Evolutionary conservation across 2,113 vertebrate species (phyloP).

Genomic region (Stegastes partitus): DNA sequence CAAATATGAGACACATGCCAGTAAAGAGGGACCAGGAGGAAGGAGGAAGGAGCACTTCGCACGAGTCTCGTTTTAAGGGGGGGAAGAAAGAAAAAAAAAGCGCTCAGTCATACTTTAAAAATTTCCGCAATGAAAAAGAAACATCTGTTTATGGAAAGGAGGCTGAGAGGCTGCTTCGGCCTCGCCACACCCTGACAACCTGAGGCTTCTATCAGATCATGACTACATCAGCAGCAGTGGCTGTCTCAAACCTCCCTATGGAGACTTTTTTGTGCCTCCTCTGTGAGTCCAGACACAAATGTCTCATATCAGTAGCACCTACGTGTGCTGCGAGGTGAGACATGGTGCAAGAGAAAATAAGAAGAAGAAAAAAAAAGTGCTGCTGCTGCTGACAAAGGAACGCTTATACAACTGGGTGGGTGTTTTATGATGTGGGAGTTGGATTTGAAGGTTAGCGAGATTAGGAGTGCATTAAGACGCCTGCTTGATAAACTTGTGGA

Average conservation of each 20-base stretch:
- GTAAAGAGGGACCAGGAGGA: neutral
- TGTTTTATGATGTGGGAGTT: conserved; percentile 52
- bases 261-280: conserved; percentile 8
- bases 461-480: conserved; percentile 30
- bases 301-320: conserved; percentile 61
- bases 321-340: conserved; percentile 42
- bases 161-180: conserved; percentile 35
- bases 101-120: conserved; percentile 49
- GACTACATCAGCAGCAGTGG: neutral
- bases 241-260: neutral
- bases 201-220: neutral
- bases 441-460: conserved; percentile 44
- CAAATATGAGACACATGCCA: conserved; percentile 63
- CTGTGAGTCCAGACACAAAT: conserved; percentile 35
- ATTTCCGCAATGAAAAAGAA: conserved; percentile 54
- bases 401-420: conserved; percentile 40
- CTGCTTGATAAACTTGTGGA: neutral
- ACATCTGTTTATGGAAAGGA: conserved; percentile 60
- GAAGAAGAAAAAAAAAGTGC: neutral
- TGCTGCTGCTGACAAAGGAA: conserved; percentile 54
- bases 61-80: conserved; percentile 32
- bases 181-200: neutral
- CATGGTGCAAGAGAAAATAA: conserved; percentile 17
- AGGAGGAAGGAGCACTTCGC: conserved; percentile 26
- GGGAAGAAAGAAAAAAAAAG: too few species aligned